These are phyloP conservation scores for Hippocampus comes DNA, from an alignment of 2,113 vertebrate genomes.

Conservation along the genomic window DNA sequence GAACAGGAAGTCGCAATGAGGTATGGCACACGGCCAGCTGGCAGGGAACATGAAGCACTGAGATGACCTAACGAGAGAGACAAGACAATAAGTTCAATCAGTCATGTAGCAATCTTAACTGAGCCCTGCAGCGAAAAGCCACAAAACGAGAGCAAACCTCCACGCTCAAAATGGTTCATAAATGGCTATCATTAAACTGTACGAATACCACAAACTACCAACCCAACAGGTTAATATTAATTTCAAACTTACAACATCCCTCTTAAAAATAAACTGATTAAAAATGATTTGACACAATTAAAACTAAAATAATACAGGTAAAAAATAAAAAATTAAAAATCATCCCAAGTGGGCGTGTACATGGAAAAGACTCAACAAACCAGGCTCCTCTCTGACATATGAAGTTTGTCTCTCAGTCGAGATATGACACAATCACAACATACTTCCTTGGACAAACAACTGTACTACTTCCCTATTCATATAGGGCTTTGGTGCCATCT, in stretches of 20 bases:
- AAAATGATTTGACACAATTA: no score
- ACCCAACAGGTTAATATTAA: no score
- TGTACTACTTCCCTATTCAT: neutral
- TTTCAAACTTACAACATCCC: no score
- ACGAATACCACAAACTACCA: no score
- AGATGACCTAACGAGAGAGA: constrained; percentile 81
- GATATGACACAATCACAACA: no score
- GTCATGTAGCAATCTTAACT: neutral
- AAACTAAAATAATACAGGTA: no score
- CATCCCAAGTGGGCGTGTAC: no score
- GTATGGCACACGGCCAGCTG: constrained; percentile 86
- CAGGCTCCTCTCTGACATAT: neutral
- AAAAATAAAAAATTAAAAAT: no score
- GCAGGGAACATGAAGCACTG: constrained; percentile 92
- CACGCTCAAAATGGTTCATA: no score
- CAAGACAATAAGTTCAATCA: neutral
- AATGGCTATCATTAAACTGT: no score
- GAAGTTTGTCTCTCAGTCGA: no score
- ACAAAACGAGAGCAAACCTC: neutral
- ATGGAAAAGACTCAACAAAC: neutral
- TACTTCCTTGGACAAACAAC: neutral
- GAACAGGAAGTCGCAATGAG: constrained; percentile 94
- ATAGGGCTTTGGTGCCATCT: neutral
- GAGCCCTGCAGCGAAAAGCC: neutral
- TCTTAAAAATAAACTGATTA: no score